Evolutionary conservation across 2,888 invertebrate species (phyloP).

Genomic region (Drosophila crucigera): DNA sequence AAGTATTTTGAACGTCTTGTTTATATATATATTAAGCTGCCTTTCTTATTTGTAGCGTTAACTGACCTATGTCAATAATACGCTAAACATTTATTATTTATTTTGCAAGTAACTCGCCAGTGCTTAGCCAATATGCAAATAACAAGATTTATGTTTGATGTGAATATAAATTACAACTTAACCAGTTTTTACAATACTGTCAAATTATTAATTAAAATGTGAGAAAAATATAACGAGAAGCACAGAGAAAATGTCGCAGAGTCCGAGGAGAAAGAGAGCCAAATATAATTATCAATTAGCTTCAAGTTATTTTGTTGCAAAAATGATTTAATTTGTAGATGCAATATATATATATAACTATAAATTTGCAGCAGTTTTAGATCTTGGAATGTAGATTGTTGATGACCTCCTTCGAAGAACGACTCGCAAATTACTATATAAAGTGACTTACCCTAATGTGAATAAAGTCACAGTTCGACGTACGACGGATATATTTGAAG

Average conservation of each 20-base stretch:
- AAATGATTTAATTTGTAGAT: background rate
- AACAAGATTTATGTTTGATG: background rate
- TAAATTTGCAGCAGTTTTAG: background rate
- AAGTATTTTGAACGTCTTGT: background rate
- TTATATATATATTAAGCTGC: background rate
- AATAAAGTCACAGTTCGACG: background rate
- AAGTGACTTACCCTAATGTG: background rate
- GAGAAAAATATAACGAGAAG: background rate
- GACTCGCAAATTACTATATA: background rate
- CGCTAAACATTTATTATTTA: background rate
- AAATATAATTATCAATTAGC: background rate
- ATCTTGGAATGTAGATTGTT: background rate
- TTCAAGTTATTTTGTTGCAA: background rate
- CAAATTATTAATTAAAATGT: background rate
- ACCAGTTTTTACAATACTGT: background rate
- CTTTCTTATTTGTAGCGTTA: background rate
- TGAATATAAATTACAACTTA: background rate
- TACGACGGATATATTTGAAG: background rate
- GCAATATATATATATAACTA: background rate
- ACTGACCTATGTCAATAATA: slow-evolving; percentile 7
- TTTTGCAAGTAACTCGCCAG: background rate
- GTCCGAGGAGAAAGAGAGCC: too few relatives aligned
- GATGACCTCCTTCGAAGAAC: background rate
- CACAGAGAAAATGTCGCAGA: background rate
- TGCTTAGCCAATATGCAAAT: slow-evolving; percentile 1